These are phyloP conservation scores for Uria aalge DNA, from an alignment of 2,113 vertebrate species.

Conservation along the genomic window DNA sequence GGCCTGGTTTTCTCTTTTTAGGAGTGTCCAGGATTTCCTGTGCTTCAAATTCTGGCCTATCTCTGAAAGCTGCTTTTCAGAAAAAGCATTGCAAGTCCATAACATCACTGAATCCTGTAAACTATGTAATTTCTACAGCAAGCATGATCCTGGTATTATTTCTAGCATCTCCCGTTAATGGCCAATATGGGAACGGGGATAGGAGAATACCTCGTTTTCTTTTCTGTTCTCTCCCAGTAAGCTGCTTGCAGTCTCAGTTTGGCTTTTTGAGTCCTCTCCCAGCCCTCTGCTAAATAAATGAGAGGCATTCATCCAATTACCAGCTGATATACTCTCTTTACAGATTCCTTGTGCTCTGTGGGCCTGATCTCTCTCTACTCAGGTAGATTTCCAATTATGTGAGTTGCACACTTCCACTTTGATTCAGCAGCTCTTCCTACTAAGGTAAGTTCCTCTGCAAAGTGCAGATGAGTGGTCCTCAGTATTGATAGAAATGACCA, in stretches of 20 bases:
- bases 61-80: not conserved
- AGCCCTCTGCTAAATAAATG: not conserved
- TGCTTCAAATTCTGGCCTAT: not conserved
- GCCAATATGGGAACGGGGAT: not conserved
- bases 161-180: not conserved
- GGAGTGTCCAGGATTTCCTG: not conserved
- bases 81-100: not conserved
- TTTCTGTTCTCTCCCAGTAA: not conserved
- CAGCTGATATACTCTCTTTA: not conserved
- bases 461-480: not conserved
- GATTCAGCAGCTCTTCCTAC: not conserved
- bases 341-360: not conserved
- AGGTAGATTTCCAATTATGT: not conserved
- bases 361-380: not conserved
- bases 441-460: not conserved
- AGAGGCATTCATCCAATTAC: not conserved
- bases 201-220: not conserved
- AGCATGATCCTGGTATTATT: not conserved
- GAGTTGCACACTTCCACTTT: not conserved
- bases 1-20: not conserved
- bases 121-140: not conserved
- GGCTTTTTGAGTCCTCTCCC: not conserved
- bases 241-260: not conserved
- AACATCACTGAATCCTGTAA: not conserved
- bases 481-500: not conserved